phyloP scores from a whole-genome alignment of 2,888 invertebrate genomes.

The Oligia strigilis region DNA sequence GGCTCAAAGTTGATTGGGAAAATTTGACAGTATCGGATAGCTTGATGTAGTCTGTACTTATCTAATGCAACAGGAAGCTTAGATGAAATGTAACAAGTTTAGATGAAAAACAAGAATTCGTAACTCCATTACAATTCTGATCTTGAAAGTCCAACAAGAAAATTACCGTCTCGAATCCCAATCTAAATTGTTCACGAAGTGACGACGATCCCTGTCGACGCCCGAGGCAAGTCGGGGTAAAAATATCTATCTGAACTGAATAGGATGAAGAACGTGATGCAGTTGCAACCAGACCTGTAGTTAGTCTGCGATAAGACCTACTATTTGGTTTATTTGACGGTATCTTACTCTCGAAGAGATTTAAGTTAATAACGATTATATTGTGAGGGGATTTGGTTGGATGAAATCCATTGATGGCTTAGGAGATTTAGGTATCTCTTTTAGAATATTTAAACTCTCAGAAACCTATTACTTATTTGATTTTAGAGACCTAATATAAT shows the following conservation, averaged over 20 bases:
- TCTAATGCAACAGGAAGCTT: neutral
- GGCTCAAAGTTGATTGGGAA: too few species aligned
- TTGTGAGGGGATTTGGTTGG: constrained; percentile 19
- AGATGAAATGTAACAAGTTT: neutral
- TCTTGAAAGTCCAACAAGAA: constrained; percentile 23
- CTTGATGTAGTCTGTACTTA: neutral
- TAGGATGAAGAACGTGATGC: constrained; percentile 54
- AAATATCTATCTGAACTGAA: constrained; percentile 41
- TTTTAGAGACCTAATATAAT: neutral
- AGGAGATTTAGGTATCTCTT: neutral
- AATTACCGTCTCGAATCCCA: constrained; percentile 32
- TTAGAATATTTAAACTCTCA: neutral
- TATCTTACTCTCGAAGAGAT: constrained; percentile 50
- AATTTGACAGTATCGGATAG: too few species aligned
- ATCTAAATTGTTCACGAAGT: constrained; percentile 54
- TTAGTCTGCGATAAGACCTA: constrained; percentile 58
- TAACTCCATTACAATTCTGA: constrained; percentile 1
- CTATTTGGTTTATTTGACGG: constrained; percentile 59
- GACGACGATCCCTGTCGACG: constrained; percentile 43
- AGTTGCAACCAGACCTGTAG: constrained; percentile 57
- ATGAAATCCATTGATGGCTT: constrained; percentile 46
- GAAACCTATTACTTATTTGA: neutral
- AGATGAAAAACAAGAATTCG: neutral
- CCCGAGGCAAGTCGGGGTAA: constrained; percentile 43
- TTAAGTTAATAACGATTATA: constrained; percentile 49